Percentiles rank a stretch among this genome's conserved stretches.
These are phyloP conservation scores for Bombus consobrinus DNA, from an alignment of 1,140 invertebrate species.

Conservation along the genomic window DNA sequence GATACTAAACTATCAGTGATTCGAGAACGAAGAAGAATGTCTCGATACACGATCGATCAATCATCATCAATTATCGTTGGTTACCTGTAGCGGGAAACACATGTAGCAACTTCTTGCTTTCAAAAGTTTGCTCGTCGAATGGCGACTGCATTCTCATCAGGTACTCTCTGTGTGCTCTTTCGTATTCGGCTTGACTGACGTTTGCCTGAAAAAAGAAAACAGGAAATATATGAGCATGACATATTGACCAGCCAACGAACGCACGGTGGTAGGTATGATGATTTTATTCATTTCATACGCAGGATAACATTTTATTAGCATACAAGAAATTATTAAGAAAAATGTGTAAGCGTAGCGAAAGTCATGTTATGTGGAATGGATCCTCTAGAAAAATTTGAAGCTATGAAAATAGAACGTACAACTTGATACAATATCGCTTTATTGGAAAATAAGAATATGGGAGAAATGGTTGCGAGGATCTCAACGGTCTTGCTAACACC, in stretches of 20 bases:
- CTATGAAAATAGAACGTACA: neutral
- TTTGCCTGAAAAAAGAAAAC: constrained; percentile 78
- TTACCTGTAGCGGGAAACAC: constrained; percentile 79
- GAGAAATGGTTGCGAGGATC: neutral
- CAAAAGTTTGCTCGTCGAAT: constrained; percentile 66
- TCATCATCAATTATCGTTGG: neutral
- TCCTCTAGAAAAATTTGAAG: too few species aligned
- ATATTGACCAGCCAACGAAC: neutral
- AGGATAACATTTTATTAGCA: neutral
- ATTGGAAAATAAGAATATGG: too few species aligned
- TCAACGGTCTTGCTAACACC: neutral
- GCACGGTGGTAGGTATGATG: neutral
- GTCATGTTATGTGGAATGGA: fast-evolving
- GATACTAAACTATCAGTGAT: constrained; percentile 55
- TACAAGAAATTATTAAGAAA: too few species aligned
- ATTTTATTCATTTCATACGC: neutral
- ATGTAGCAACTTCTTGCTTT: constrained; percentile 75
- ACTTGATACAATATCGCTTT: too few species aligned
- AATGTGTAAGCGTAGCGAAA: neutral
- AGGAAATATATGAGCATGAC: neutral
- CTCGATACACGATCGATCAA: neutral
- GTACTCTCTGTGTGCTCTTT: constrained; percentile 82
- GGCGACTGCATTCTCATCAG: constrained; percentile 77
- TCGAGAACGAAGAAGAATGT: constrained; percentile 44
- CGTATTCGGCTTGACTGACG: constrained; percentile 82